Evolutionary conservation across 35 echinoderm and acorn worm genomes (phyloP), one percentile per base, ranked within the genome.

Genomic region (Ptychodera flava): DNA sequence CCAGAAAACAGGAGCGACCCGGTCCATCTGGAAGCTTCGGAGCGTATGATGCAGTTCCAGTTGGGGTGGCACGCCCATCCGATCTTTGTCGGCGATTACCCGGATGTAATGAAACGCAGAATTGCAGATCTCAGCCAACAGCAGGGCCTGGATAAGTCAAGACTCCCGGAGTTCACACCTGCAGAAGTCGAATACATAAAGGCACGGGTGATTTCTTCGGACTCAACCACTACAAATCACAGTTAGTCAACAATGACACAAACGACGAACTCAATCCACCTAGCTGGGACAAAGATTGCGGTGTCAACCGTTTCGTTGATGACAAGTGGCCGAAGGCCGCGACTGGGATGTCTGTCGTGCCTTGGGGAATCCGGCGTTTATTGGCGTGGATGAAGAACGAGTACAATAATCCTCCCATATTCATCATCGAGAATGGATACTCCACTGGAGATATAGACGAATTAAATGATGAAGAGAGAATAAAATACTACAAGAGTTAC

Each of bases 381-480:
- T 77, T 99, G 1, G 94, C 92, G 81, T 94, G 96, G 96, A 30
- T 99, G 28, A 90, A 91, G 80, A 53, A 90, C 2, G 92, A 99
- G 78, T 99, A 99, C 35, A 34, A 88, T 77, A 34, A 92, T 75
- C 90, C 87, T 32, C 84, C 82, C 27, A 92, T 99, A 32, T 99
- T 92, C 86, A 92, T 99, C 78, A 99, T 93, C 77, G 96, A 99
- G 77, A 99, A 99, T 89, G 96, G 96, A 1, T 34, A 94, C 38
- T 92, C 88, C 33, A 92, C 90, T 32, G 45, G 85, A 0, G 88
- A 88, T 28, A 83, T 86, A 34, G 45, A 32, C 45, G 78, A 90
- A 0, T 53, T 94, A 1, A 79, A 99, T 29, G 96, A 99, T 77
- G 31, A 36, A 36, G 80, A 28, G 28, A 89, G 93, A 35, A 35